Conservation (phyloP, 2,113 vertebrate genomes). For the Dendrocopos noguchii region DNA sequence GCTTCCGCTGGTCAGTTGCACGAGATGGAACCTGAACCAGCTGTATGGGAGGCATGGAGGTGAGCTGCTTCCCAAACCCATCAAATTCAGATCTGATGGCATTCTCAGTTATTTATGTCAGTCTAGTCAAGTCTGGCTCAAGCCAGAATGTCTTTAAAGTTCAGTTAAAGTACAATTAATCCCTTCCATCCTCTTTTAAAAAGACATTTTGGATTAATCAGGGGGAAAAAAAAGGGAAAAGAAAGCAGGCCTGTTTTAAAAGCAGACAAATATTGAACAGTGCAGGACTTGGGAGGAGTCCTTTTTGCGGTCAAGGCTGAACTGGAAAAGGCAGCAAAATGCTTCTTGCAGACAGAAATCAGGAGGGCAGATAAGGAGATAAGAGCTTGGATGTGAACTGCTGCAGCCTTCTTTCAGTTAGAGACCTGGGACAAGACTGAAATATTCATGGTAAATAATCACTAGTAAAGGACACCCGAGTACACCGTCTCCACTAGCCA, state of each 20-base stretch:
- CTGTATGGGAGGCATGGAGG: not conserved
- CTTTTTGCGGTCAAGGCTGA: not conserved
- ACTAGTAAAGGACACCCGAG: not conserved
- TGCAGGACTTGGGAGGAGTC: constrained; percentile 25
- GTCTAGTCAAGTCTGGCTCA: constrained; percentile 30
- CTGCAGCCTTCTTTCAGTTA: not conserved
- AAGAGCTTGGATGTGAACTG: not conserved
- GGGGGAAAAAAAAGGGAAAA: not conserved
- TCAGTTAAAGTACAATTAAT: constrained; percentile 67
- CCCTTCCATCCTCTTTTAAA: constrained; percentile 54
- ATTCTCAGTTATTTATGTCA: constrained; percentile 36
- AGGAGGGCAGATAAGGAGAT: constrained; percentile 5
- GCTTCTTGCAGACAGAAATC: not conserved
- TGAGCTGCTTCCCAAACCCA: not conserved
- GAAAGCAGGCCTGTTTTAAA: constrained; percentile 31
- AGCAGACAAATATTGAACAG: constrained; percentile 4
- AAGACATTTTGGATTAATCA: constrained; percentile 53
- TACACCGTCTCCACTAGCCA: not conserved
- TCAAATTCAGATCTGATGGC: not conserved
- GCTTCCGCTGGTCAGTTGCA: not conserved
- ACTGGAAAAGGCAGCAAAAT: constrained; percentile 9
- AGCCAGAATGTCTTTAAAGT: constrained; percentile 39
- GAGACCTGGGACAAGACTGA: not conserved
- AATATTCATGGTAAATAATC: not conserved
- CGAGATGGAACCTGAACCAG: not conserved